Base-by-base conservation (phyloP, 2,888 invertebrate species). In the Oscheius sp. region DNA sequence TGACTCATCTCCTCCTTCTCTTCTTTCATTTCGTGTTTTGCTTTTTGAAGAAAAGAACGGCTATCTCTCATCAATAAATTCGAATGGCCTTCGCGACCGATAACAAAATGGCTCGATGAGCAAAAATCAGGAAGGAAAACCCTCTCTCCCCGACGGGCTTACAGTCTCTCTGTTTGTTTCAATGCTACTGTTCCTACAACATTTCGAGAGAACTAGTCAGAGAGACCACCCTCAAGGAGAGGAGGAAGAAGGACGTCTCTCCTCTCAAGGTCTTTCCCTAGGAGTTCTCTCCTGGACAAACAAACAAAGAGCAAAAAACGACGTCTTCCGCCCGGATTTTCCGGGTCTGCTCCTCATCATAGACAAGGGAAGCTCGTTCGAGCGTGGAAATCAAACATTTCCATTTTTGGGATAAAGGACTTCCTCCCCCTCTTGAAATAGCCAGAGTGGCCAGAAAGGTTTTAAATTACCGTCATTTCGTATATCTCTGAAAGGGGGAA, bases 161-260 rank as follows among this genome's bases (percentile, higher is more conserved):
- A 55, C 33, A 25, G 55, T 55, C 34, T 55, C 34, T 55, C 34
- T 55, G 55, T 55, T 55, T 55, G 34, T n/a, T 37, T 37, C 27
- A n/a, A 17, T 25, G 29, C 52, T 45, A 45, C 45, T 61, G 61
- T 61, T 45, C 45, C 45, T 25, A 10, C 17, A n/a, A 6, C 34
- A 37, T 5, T 31, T 45, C 45, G 45, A 61, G 31, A 61, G 37
- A 61, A 61, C 61, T 45, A 45, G 61, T 61, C 31, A 45, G 45
- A 42, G 27, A 45, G 17, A 23, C 34, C 34, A 55, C 12, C 55
- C 34, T 55, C 25, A 37, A 55, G 17, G 4, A 27, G 6, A 52
- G 31, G 23, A 50, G 50, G 6, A 33, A 33, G 20, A 53, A 6
- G 50, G 53, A 37, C 37, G n/a, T n/a, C n/a, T n/a, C n/a, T n/a